phyloP scores from a whole-genome alignment of 2,888 invertebrate genomes.

The Andrena haemorrhoa region DNA sequence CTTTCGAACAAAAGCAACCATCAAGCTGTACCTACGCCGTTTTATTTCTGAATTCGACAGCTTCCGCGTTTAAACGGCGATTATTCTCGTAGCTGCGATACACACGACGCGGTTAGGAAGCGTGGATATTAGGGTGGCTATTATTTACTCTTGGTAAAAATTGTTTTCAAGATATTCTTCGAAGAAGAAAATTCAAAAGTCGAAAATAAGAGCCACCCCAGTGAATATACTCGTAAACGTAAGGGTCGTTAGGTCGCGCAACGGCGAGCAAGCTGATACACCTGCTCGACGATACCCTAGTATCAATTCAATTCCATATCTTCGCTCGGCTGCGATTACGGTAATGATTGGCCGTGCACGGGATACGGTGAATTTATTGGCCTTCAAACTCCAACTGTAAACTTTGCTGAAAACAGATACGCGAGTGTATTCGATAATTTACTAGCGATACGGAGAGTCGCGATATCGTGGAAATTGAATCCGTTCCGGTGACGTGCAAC shows the following conservation, averaged over 20 bases:
- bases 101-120: neutral
- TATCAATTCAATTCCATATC: slow-evolving; percentile 41
- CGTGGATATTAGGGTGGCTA: too few species aligned
- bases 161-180: too few species aligned
- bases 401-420: slow-evolving; percentile 6
- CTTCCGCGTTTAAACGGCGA: slow-evolving; percentile 18
- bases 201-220: too few species aligned
- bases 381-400: slow-evolving; percentile 37
- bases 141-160: too few species aligned
- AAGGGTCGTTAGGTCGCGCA: neutral
- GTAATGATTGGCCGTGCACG: slow-evolving; percentile 27
- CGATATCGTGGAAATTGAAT: slow-evolving; percentile 28
- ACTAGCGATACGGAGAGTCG: neutral
- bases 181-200: too few species aligned
- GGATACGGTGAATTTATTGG: slow-evolving; percentile 47
- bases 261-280: slow-evolving; percentile 33
- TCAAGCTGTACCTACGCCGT: too few species aligned
- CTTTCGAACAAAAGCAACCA: slow-evolving; percentile 4
- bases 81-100: neutral
- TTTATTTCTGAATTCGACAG: neutral
- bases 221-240: slow-evolving; percentile 11
- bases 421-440: slow-evolving; percentile 47
- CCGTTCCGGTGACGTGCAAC: neutral
- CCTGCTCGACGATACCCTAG: slow-evolving; percentile 46
- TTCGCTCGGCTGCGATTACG: slow-evolving; percentile 49